Conservation (phyloP, 1,140 invertebrate genomes). For the Muscidifurax raptorellus region DNA sequence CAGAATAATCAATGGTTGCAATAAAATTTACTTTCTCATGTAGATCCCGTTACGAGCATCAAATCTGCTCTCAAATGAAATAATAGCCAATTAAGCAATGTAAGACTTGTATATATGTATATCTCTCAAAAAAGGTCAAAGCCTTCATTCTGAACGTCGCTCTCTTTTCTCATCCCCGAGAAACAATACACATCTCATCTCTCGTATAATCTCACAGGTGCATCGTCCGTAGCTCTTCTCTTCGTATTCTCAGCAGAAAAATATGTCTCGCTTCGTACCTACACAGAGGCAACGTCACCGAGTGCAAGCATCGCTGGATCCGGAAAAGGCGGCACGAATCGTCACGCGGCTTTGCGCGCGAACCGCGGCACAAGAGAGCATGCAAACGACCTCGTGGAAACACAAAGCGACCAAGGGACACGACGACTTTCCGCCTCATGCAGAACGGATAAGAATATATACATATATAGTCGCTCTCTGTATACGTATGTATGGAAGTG, state of each 20-base stretch:
- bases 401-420: not conserved
- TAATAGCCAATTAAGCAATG: not conserved
- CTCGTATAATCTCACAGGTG: not conserved
- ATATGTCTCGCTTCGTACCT: not conserved
- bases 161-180: not conserved
- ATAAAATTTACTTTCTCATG: not conserved
- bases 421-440: not conserved
- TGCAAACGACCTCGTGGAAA: slow-evolving; percentile 44
- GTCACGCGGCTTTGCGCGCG: not conserved
- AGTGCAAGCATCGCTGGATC: slow-evolving; percentile 6
- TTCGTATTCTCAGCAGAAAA: not conserved
- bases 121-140: not conserved
- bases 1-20: not conserved
- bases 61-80: not conserved
- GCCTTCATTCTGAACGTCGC: not conserved
- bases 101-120: not conserved
- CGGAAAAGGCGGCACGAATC: slow-evolving; percentile 23
- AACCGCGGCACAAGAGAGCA: not conserved
- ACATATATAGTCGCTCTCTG: not conserved
- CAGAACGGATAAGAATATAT: slow-evolving; percentile 3
- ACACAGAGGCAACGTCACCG: not conserved
- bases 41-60: not conserved
- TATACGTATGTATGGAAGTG: not conserved
- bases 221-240: not conserved
- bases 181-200: not conserved